Base-by-base conservation (phyloP, 2,888 invertebrate genomes). In the Drosophila maculinotata region DNA sequence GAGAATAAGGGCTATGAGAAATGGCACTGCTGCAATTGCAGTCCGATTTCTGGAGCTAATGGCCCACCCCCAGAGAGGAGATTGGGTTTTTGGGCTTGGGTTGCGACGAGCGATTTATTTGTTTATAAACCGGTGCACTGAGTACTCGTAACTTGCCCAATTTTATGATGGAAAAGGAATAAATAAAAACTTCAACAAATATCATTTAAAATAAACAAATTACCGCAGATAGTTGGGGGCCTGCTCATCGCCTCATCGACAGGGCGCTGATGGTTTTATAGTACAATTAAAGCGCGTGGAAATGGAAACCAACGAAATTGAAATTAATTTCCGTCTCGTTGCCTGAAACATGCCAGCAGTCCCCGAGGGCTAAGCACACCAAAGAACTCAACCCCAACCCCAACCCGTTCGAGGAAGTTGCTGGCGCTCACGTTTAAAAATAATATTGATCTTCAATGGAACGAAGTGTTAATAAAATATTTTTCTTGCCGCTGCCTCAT, bases 101-200 rank as follows among this genome's bases (percentile, higher is more conserved):
- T 17, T 48, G 7, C 33, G 72, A 57, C 49, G 73, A 76, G 54
- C 47, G 73, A 76, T 73, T 76, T 76, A 76, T 72, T 69, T 76
- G 76, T 65, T 72, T 76, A 57, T 69, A 48, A 59, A 42, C 41
- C 48, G 56, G 17, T 23, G 58, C 35, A 44, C 7, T 41, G 14
- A 31, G 38, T 30, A 42, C 58, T 28, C 31, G 42, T 65, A 59
- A 59, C 51, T 60, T 41, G 14, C 8, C 33, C 38, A 31, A 60
- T 26, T 60, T 69, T 63, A 66, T 74, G 70, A 67, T 73, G 57
- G 49, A 53, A 72, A 41, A 20, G 44, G 33, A 69, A 83, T 79
- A 81, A 71, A 83, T 83, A 86, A 83, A 86, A 83, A 86, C 87
- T 86, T 83, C 83, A 83, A 72, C 86, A 80, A 68, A 86, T 86